Base-by-base conservation (phyloP, 2,797 vertebrate species). In the Crenuchus spilurus region DNA sequence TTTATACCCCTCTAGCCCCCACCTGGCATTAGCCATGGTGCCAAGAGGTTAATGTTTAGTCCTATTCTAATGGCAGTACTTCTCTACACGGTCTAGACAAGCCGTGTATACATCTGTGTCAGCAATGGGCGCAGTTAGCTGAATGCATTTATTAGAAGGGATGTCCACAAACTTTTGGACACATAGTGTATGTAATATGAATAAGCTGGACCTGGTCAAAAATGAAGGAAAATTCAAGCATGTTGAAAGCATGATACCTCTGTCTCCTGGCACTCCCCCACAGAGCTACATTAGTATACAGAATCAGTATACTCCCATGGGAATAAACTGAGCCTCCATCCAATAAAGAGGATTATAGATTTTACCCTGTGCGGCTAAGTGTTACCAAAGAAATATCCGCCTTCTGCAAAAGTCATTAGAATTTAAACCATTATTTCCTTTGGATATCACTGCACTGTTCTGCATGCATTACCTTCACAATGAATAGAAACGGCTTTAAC, bases 301-400 rank as follows among this genome's bases (percentile, higher is more conserved):
- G 22, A 71, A 61, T 37, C 30, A 49, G 31, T 49, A 26, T 10
- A 35, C 67, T 87, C 87, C 84, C 84, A 69, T 13, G 81, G 84
- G 85, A 88, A 71, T 67, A 67, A 69, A 76, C 30, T 58, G 78
- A 87, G 85, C 82, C 82, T 84, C 82, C 82, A 77, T 87, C 84
- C 77, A 89, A 90, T 90, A 91, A 89, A 90, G 86, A 84, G 90
- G 92, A 90, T 91, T 91, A 92, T 82, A 89, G 85, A 89, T 90
- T 90, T 80, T 83, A 75, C 77, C 74, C 83, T 83, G 88, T 78
- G 85, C 85, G 84, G 61, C 77, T 85, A 80, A 89, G 84, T 91
- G 88, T 88, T 90, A 90, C 88, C 86, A 89, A 87, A 90, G 82
- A 89, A 90, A 91, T 87, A 84, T 82, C 84, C 49, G 82, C 86